Percentiles rank a stretch among this genome's conserved stretches.
phyloP scores from a whole-genome alignment of 2,113 vertebrate genomes.

The Propithecus coquereli region DNA sequence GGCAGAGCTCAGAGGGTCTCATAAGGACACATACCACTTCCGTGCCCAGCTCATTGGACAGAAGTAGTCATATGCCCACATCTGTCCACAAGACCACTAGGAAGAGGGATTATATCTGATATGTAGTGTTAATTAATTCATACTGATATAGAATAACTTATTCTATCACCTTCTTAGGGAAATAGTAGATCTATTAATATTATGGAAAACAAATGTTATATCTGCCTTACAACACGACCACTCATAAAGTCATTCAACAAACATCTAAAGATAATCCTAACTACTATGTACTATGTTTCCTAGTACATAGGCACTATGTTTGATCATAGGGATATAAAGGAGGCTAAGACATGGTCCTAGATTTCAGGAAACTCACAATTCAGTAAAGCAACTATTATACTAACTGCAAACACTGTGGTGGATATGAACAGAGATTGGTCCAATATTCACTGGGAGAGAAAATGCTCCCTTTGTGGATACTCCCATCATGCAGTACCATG shows the following conservation, averaged over 20 bases:
- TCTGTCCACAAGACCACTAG: background rate
- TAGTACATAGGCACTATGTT: background rate
- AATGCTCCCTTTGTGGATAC: background rate
- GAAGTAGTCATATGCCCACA: background rate
- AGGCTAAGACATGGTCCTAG: background rate
- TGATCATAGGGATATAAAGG: background rate
- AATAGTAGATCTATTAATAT: background rate
- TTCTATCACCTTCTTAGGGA: background rate
- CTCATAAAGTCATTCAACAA: background rate
- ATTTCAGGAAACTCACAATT: background rate
- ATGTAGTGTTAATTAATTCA: background rate
- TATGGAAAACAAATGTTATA: background rate
- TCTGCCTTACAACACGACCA: background rate
- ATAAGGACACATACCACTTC: background rate
- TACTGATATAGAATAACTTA: background rate
- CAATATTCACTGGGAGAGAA: background rate
- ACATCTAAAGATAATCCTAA: background rate
- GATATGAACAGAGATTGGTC: background rate
- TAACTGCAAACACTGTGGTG: background rate
- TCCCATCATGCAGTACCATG: background rate
- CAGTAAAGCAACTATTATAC: background rate
- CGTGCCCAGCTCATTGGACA: background rate
- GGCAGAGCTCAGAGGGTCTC: background rate
- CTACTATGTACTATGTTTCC: background rate
- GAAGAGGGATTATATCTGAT: background rate